phyloP scores from a whole-genome alignment of 1,140 invertebrate genomes.

The Drosophila kohkoa region DNA sequence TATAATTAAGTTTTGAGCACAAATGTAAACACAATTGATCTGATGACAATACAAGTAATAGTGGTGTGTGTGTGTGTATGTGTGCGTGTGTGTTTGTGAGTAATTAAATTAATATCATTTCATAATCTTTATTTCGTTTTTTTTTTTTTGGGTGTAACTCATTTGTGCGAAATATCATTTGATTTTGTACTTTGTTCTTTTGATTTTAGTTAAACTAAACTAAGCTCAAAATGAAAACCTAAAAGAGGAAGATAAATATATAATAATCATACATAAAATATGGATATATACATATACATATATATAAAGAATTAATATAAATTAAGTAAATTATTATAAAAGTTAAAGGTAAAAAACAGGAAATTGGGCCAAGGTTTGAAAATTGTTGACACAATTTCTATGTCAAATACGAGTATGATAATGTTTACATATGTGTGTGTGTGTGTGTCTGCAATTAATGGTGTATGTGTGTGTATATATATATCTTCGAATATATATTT shows the following conservation, averaged over 20 bases:
- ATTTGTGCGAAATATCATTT: slow-evolving; percentile 67
- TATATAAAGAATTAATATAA: slow-evolving; percentile 44
- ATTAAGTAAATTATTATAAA: slow-evolving; percentile 56
- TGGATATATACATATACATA: slow-evolving; percentile 54
- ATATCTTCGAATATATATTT: slow-evolving; percentile 42
- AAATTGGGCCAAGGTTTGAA: slow-evolving; percentile 84
- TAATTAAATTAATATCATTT: slow-evolving; percentile 17
- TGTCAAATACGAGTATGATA: slow-evolving; percentile 38
- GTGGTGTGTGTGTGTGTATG: slow-evolving; percentile 19
- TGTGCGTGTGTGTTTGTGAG: slow-evolving; percentile 31
- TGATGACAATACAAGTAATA: slow-evolving; percentile 38
- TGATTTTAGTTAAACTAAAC: slow-evolving; percentile 16
- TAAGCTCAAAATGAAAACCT: slow-evolving; percentile 45
- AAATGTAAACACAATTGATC: slow-evolving; percentile 50
- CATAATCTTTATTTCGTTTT: slow-evolving; percentile 10
- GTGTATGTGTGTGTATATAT: slow-evolving; percentile 39
- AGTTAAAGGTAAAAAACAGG: slow-evolving; percentile 76
- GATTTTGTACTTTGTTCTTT: slow-evolving; percentile 16
- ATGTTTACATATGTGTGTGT: slow-evolving; percentile 47
- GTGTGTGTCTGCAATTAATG: slow-evolving; percentile 18
- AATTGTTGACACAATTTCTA: slow-evolving; percentile 53
- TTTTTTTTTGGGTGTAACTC: slow-evolving; percentile 75
- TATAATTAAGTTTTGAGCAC: slow-evolving; percentile 54
- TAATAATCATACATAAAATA: slow-evolving; percentile 47
- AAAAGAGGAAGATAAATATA: slow-evolving; percentile 42